Evolutionary conservation across 2,797 vertebrate species (phyloP).

Genomic region (Streptopelia turtur): DNA sequence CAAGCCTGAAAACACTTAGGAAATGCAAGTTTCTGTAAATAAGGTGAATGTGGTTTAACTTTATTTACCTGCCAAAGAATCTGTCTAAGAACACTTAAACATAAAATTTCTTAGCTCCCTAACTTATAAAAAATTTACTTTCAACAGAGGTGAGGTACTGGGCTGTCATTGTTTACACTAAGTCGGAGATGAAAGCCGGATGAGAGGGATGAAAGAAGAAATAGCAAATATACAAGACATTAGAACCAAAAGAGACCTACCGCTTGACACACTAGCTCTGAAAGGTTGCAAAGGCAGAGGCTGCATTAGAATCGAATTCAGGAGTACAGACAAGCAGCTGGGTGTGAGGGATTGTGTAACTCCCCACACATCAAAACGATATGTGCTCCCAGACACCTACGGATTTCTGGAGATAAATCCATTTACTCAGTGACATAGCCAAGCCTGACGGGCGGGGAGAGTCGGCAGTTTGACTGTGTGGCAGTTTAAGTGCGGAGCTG

Average conservation of each 20-base stretch:
- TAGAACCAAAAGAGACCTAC: slow-evolving; percentile 39
- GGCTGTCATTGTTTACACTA: slow-evolving; percentile 70
- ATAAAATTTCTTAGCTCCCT: slow-evolving; percentile 53
- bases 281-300: slow-evolving; percentile 52
- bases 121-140: slow-evolving; percentile 66
- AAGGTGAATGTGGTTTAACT: slow-evolving; percentile 63
- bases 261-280: neutral
- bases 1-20: slow-evolving; percentile 62
- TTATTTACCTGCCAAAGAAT: slow-evolving; percentile 63
- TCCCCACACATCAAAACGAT: neutral
- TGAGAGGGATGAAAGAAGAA: neutral
- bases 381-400: neutral
- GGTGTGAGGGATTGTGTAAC: neutral
- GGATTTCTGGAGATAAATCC: neutral
- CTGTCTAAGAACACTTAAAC: slow-evolving; percentile 66
- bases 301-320: neutral
- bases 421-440: neutral
- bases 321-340: neutral
- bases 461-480: slow-evolving; percentile 44
- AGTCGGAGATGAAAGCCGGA: slow-evolving; percentile 38
- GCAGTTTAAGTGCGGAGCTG: slow-evolving; percentile 42
- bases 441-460: neutral
- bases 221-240: slow-evolving; percentile 49
- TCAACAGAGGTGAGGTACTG: slow-evolving; percentile 70
- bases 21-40: slow-evolving; percentile 66